phyloP scores from a whole-genome alignment of 2,888 invertebrate species.

The Leptopilina syphax region DNA sequence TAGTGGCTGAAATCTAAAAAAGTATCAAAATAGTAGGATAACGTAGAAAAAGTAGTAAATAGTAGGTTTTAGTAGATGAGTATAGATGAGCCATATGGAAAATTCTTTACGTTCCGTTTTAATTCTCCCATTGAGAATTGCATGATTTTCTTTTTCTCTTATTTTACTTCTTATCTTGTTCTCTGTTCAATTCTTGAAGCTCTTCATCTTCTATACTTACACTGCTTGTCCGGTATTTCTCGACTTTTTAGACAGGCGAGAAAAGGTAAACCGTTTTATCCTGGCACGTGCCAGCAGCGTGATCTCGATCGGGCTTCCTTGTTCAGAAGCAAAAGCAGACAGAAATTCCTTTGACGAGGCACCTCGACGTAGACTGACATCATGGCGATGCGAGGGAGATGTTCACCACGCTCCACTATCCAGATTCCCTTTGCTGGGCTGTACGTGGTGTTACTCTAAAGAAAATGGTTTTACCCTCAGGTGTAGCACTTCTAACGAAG shows the following conservation, averaged over 20 bases:
- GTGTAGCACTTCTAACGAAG: conserved; percentile 4
- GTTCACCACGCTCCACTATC: conserved; percentile 10
- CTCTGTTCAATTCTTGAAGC: no score
- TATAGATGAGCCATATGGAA: no score
- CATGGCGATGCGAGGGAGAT: conserved; percentile 8
- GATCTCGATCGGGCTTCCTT: conserved; percentile 43
- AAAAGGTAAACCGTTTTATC: conserved; percentile 45
- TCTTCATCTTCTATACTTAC: neutral
- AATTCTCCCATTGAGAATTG: no score
- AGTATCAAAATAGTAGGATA: no score
- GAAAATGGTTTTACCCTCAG: conserved; percentile 31
- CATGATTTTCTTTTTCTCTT: no score
- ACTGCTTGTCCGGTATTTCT: conserved; percentile 24
- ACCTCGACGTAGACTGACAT: conserved; percentile 19
- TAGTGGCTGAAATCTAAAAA: no score
- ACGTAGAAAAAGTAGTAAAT: no score
- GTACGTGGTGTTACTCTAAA: conserved; percentile 25
- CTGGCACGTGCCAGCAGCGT: conserved; percentile 53
- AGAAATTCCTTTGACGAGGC: conserved; percentile 31
- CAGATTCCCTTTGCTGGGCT: conserved; percentile 22
- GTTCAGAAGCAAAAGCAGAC: conserved; percentile 48
- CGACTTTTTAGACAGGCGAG: conserved; percentile 23
- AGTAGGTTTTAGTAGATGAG: no score
- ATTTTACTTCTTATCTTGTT: no score
- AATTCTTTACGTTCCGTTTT: no score